Evolutionary conservation across 1,140 invertebrate species (phyloP).

Genomic region (Grapholita molesta): DNA sequence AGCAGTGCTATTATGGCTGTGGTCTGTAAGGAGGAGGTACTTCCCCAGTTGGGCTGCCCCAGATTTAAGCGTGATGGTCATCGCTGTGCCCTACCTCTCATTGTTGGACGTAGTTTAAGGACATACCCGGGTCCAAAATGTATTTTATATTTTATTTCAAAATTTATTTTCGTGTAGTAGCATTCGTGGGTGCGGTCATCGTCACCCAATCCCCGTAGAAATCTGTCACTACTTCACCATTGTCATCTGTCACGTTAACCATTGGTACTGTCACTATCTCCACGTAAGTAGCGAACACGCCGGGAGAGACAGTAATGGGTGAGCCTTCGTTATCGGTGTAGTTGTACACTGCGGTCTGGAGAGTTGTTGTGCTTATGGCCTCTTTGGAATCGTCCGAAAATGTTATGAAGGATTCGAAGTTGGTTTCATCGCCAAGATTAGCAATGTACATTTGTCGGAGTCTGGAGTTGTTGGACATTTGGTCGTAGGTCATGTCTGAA

Average conservation of each 20-base stretch:
- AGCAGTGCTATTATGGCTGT: too few relatives aligned
- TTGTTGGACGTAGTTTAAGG: too few relatives aligned
- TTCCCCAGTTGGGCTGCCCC: too few relatives aligned
- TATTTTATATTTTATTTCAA: too few relatives aligned
- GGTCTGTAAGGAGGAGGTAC: too few relatives aligned
- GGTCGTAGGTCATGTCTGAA: not conserved
- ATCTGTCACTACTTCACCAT: too few relatives aligned
- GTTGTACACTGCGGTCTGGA: not conserved
- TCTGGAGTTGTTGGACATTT: not conserved
- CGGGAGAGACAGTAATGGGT: not conserved
- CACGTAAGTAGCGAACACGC: not conserved
- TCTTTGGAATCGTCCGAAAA: not conserved
- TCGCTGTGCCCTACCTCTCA: too few relatives aligned
- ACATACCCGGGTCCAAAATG: too few relatives aligned
- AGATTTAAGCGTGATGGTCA: too few relatives aligned
- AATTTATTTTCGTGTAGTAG: too few relatives aligned
- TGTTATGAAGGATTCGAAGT: not conserved
- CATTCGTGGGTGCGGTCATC: not conserved
- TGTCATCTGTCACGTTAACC: too few relatives aligned
- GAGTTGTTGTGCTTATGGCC: not conserved
- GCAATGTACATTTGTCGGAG: not conserved
- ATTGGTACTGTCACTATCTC: not conserved
- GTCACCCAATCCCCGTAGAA: too few relatives aligned
- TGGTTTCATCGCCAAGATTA: not conserved
- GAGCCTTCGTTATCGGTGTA: not conserved